Percentiles rank a stretch among this genome's conserved stretches.
Conservation (phyloP, 2,113 vertebrate genomes). For the Bubalus kerabau region DNA sequence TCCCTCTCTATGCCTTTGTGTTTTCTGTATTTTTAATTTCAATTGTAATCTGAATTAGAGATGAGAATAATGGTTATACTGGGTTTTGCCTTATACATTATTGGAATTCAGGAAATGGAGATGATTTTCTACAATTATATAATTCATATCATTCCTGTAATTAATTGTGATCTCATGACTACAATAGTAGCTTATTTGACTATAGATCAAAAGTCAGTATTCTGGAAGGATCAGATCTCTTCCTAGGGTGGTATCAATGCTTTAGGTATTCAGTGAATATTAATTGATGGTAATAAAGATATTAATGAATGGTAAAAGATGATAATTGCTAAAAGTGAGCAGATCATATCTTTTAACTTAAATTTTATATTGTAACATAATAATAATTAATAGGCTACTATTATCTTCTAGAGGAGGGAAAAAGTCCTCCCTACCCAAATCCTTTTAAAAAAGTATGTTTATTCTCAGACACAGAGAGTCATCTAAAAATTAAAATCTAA, state of each 20-base stretch:
- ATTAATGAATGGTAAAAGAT: background rate
- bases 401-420: background rate
- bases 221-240: background rate
- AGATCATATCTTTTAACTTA: background rate
- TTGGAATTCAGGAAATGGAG: background rate
- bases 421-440: background rate
- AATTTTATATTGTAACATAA: background rate
- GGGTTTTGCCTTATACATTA: background rate
- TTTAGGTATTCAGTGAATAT: background rate
- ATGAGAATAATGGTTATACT: background rate
- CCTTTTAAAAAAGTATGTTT: background rate
- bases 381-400: background rate
- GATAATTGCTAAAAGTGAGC: background rate
- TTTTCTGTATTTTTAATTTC: conserved; percentile 34
- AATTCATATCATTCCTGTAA: background rate
- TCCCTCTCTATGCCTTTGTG: background rate
- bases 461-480: background rate
- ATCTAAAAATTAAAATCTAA: background rate
- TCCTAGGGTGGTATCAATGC: background rate
- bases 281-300: background rate
- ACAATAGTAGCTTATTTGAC: background rate
- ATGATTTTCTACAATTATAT: background rate
- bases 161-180: conserved; percentile 31
- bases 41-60: background rate
- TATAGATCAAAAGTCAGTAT: background rate